These are phyloP conservation scores for Carassius auratus DNA, from an alignment of 2,113 vertebrate genomes.

Conservation along the genomic window DNA sequence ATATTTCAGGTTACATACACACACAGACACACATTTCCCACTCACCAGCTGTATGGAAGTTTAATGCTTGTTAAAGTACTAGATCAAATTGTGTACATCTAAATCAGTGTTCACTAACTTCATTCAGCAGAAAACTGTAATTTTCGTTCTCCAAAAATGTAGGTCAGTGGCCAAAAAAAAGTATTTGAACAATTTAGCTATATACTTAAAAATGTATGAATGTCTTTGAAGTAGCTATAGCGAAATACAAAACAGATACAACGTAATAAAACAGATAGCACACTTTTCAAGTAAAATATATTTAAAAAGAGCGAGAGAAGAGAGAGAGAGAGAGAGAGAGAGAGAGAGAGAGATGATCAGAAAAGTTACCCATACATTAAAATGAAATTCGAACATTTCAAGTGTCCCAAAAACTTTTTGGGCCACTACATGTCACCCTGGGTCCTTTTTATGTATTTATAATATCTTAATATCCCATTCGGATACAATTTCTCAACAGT, in stretches of 20 bases:
- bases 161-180: neutral
- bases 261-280: neutral
- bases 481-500: neutral
- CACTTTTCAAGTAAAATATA: neutral
- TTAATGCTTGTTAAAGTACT: neutral
- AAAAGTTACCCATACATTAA: neutral
- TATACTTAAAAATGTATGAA: neutral
- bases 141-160: neutral
- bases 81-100: neutral
- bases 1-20: too few species aligned
- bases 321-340: neutral
- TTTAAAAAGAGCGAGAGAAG: neutral
- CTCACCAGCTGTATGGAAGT: neutral
- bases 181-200: neutral
- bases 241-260: neutral
- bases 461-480: slow-evolving; percentile 25
- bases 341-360: neutral
- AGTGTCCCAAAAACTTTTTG: neutral
- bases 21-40: neutral
- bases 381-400: neutral
- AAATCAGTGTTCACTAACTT: neutral
- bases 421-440: neutral
- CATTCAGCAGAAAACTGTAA: neutral
- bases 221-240: neutral
- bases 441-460: neutral